These are phyloP conservation scores for Cranoglanis bouderius DNA, from an alignment of 2,113 vertebrate genomes.

Conservation along the genomic window DNA sequence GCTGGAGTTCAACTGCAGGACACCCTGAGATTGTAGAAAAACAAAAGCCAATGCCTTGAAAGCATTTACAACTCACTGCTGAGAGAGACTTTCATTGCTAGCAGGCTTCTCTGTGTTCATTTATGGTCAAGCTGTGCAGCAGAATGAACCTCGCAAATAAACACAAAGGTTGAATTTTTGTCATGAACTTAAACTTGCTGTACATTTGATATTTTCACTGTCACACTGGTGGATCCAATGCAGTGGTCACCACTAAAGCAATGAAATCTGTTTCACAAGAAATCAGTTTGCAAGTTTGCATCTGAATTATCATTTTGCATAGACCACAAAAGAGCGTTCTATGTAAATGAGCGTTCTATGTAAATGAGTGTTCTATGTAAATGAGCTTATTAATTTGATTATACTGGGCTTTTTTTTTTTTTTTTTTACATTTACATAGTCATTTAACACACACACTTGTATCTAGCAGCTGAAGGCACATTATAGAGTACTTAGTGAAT, in stretches of 20 bases:
- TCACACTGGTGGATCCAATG: not conserved
- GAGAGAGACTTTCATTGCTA: not conserved
- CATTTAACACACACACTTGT: not conserved
- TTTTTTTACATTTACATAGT: not conserved
- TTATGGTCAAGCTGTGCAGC: not conserved
- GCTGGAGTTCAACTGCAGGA: constrained; percentile 43
- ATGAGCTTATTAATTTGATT: not conserved
- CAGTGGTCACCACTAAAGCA: not conserved
- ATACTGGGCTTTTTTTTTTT: not conserved
- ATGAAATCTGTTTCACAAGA: not conserved
- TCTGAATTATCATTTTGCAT: not conserved
- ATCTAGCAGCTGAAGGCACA: not conserved
- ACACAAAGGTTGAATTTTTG: not conserved
- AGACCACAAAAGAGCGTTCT: not conserved
- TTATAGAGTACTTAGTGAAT: no score
- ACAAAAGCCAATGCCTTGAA: constrained; percentile 21
- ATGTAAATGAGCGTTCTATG: not conserved
- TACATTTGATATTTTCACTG: not conserved
- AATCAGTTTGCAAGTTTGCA: not conserved
- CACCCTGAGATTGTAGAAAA: constrained; percentile 5
- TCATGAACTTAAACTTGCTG: not conserved
- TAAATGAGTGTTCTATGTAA: no score
- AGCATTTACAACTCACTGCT: constrained; percentile 3
- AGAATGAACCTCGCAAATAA: not conserved
- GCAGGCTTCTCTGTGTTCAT: not conserved